A percentile compares a stretch with the other conserved stretches of the same genome.
Evolutionary conservation across 2,797 vertebrate species (phyloP).

Genomic region (Cynopterus sphinx): DNA sequence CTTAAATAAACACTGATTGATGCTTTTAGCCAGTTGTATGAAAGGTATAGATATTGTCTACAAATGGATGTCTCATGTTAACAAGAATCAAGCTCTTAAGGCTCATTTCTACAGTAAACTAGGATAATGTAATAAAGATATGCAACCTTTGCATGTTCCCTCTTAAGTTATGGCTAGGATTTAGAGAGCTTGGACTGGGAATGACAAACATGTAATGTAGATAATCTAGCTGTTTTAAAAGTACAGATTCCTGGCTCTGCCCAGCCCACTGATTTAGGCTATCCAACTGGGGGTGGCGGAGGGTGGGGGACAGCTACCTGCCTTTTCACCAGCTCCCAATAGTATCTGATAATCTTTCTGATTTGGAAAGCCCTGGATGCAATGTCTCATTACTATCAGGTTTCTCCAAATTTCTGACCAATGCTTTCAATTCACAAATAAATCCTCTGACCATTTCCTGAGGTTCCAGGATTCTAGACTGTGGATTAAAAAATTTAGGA

Average conservation of each 20-base stretch:
- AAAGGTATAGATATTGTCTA: background rate
- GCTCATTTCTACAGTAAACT: background rate
- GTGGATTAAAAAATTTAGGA: background rate
- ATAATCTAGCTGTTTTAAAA: background rate
- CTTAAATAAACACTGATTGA: background rate
- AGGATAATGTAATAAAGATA: background rate
- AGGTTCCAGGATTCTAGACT: background rate
- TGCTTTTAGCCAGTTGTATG: background rate
- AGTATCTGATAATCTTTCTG: background rate
- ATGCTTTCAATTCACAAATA: background rate
- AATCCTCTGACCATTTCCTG: background rate
- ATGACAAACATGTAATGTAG: background rate
- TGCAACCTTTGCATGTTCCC: background rate
- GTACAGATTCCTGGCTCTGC: background rate
- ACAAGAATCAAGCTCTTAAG: background rate
- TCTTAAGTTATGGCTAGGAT: background rate
- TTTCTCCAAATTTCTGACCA: background rate
- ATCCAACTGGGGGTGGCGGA: background rate
- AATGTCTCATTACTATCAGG: background rate
- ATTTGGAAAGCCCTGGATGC: background rate
- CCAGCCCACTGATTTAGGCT: background rate
- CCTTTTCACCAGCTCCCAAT: background rate
- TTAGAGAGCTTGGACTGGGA: background rate
- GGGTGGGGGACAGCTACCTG: no score
- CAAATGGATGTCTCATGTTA: background rate